Conservation (phyloP, 2,113 vertebrate species). For the Circaetus cinerascens region DNA sequence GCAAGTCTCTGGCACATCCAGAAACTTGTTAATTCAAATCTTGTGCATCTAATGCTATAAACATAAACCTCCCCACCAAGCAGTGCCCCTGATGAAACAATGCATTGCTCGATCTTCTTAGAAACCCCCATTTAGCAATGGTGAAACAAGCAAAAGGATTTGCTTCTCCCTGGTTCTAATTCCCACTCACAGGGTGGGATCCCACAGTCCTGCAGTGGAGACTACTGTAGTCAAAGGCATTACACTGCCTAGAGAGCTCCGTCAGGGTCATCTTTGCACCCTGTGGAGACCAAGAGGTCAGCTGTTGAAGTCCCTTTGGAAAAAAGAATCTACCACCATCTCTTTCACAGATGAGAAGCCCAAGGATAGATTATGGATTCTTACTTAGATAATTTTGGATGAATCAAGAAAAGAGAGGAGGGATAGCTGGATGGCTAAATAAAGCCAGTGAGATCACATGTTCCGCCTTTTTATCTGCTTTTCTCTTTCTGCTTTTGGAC, state of each 20-base stretch:
- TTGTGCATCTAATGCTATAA: neutral
- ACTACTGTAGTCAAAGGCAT: neutral
- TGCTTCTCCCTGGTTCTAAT: neutral
- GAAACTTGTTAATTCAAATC: neutral
- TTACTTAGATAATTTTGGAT: slow-evolving; percentile 64
- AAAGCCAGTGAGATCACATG: slow-evolving; percentile 77
- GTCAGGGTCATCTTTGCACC: neutral
- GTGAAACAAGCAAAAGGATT: neutral
- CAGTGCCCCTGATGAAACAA: neutral
- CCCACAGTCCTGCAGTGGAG: neutral
- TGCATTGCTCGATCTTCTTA: neutral
- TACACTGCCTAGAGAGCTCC: neutral
- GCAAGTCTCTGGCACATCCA: neutral
- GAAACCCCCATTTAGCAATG: neutral
- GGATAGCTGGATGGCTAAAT: slow-evolving; percentile 62
- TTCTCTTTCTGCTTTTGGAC: slow-evolving; percentile 66
- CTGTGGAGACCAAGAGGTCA: neutral
- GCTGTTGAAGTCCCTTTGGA: neutral
- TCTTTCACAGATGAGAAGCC: slow-evolving; percentile 26
- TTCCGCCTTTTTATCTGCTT: slow-evolving; percentile 72
- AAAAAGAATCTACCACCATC: neutral
- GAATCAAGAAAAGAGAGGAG: slow-evolving; percentile 59
- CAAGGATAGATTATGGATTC: slow-evolving; percentile 40
- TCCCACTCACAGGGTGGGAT: neutral
- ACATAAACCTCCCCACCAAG: neutral